These are phyloP conservation scores for Helogale parvula DNA, from an alignment of 2,113 vertebrate genomes.

Conservation along the genomic window DNA sequence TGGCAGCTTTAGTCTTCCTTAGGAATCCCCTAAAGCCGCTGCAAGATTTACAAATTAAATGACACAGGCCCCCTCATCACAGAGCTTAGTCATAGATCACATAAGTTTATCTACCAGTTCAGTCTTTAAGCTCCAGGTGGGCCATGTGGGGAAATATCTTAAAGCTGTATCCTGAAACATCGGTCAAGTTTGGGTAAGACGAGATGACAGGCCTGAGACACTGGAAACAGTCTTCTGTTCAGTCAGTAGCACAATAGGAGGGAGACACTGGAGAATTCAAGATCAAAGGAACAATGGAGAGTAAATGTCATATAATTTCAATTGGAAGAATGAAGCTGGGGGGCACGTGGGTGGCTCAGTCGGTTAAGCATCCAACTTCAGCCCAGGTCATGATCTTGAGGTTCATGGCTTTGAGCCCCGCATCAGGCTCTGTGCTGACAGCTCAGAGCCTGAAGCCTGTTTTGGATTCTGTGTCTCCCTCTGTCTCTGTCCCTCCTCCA, in stretches of 20 bases:
- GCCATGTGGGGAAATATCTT: not conserved
- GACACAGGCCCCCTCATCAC: not conserved
- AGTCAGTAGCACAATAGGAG: not conserved
- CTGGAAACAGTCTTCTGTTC: not conserved
- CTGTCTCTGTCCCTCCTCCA: too few relatives aligned
- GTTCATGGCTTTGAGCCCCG: too few relatives aligned
- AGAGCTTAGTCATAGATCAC: not conserved
- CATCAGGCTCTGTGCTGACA: too few relatives aligned
- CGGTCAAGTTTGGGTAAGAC: not conserved
- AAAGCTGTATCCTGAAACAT: not conserved
- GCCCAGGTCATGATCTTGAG: too few relatives aligned
- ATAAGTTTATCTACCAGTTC: not conserved
- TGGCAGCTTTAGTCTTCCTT: not conserved
- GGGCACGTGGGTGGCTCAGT: too few relatives aligned
- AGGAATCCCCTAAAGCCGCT: not conserved
- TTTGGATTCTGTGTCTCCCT: too few relatives aligned
- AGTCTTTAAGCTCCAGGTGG: not conserved
- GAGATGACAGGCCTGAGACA: not conserved
- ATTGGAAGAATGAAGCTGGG: not conserved
- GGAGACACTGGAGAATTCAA: not conserved
- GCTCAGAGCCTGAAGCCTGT: too few relatives aligned
- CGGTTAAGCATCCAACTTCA: too few relatives aligned
- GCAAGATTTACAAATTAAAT: slow-evolving; percentile 45
- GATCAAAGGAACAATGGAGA: not conserved
- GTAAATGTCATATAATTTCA: not conserved